Conservation (phyloP, 2,113 vertebrate species). For the Vireo altiloquus region DNA sequence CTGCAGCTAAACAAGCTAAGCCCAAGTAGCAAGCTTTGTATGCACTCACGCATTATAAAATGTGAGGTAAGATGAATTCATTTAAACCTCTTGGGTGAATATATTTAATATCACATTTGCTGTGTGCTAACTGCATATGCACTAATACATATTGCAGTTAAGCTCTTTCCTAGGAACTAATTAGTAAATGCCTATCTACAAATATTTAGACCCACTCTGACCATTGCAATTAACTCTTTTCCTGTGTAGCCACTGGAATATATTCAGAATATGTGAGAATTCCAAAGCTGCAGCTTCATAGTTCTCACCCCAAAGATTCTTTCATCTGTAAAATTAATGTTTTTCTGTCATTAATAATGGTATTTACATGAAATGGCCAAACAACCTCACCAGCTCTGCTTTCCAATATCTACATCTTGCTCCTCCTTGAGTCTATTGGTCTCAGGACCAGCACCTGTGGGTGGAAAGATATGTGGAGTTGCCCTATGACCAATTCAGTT, state of each 20-base stretch:
- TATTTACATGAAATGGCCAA: neutral
- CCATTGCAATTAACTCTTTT: neutral
- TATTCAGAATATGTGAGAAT: neutral
- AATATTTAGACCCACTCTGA: neutral
- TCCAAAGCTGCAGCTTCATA: neutral
- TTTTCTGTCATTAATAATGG: neutral
- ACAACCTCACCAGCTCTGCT: neutral
- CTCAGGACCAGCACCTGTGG: neutral
- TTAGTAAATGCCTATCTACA: rapidly evolving
- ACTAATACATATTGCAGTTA: neutral
- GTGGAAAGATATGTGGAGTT: neutral
- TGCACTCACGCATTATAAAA: rapidly evolving
- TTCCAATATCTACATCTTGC: neutral
- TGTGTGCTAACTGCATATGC: neutral
- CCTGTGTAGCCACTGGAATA: neutral
- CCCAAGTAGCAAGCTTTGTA: neutral
- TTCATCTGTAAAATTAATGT: neutral
- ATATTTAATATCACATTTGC: neutral
- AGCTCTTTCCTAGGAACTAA: neutral
- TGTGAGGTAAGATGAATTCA: neutral
- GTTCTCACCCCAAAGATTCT: neutral
- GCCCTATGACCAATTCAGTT: neutral
- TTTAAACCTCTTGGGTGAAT: neutral
- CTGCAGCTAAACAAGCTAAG: neutral
- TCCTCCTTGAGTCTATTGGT: neutral